phyloP scores from a whole-genome alignment of 2,113 vertebrate genomes.

The Drymodes brunneopygia region DNA sequence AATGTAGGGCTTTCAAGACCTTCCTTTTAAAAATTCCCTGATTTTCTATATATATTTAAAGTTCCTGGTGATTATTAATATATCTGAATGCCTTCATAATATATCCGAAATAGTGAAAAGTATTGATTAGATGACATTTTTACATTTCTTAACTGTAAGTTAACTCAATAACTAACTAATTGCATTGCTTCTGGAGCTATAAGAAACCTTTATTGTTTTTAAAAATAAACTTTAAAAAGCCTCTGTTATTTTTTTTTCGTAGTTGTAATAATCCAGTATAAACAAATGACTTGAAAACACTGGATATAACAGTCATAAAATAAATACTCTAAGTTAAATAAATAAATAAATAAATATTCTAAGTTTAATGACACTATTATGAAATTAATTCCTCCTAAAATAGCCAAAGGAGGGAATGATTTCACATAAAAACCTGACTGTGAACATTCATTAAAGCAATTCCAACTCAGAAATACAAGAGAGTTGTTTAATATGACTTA shows the following conservation, averaged over 20 bases:
- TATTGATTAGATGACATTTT: background rate
- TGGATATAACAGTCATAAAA: background rate
- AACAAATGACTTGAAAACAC: background rate
- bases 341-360: background rate
- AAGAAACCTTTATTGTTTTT: background rate
- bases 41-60: background rate
- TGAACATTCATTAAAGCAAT: background rate
- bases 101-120: background rate
- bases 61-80: background rate
- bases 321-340: background rate
- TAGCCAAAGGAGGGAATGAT: background rate
- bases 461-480: background rate
- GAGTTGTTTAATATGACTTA: background rate
- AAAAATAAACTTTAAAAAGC: background rate
- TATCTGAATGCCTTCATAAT: background rate
- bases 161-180: background rate
- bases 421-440: background rate
- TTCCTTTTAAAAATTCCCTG: background rate
- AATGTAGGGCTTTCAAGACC: background rate
- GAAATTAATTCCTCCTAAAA: constrained; percentile 1
- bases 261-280: background rate
- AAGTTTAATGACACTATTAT: background rate
- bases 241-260: background rate
- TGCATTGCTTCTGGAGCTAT: background rate
- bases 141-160: background rate